Evolutionary conservation across 2,888 invertebrate genomes (phyloP), one percentile per base, ranked within the genome.

Genomic region (Adela reaumurella): DNA sequence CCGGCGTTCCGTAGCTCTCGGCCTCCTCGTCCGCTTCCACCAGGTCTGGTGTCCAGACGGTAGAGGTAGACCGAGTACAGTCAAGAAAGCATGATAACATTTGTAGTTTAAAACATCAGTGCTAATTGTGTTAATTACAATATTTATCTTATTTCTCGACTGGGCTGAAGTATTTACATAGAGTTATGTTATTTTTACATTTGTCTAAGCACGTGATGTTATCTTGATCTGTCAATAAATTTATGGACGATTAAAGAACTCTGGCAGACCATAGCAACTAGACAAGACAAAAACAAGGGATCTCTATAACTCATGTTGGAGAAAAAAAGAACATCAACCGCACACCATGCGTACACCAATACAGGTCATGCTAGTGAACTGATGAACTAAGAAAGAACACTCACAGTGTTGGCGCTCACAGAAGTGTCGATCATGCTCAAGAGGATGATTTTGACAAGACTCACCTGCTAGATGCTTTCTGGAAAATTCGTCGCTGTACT

Each of bases 381-480:
- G 35, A 4, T 35, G 24, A 24, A 24, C 24, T 24, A 24, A 24
- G 24, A n/a, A n/a, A n/a, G n/a, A 24, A 24, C 24, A 24, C 24
- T 24, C 24, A 24, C 8, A 24, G 24, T 6, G n/a, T n/a, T n/a
- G n/a, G n/a, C n/a, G n/a, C n/a, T 24, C 24, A 10, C 5, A 24
- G 24, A 24, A 24, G 24, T 24, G 24, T n/a, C n/a, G 24, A 24
- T 35, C 35, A 35, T 35, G 35, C 35, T 8, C 8, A 14, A 35
- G n/a, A 5, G 11, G 14, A 35, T 3, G 35, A 19, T 14, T 19
- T 3, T 45, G 10, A n/a, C 17, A 57, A 49, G 42, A 54, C 74
- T 70, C 64, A 81, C 80, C 80, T 68, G 80, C 78, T 59, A 81
- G 67, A 64, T 77, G 77, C 70, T 79, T 81, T 69, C 80, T 70